phyloP scores from a whole-genome alignment of 2,888 invertebrate genomes.

The Lumbricus terrestris region DNA sequence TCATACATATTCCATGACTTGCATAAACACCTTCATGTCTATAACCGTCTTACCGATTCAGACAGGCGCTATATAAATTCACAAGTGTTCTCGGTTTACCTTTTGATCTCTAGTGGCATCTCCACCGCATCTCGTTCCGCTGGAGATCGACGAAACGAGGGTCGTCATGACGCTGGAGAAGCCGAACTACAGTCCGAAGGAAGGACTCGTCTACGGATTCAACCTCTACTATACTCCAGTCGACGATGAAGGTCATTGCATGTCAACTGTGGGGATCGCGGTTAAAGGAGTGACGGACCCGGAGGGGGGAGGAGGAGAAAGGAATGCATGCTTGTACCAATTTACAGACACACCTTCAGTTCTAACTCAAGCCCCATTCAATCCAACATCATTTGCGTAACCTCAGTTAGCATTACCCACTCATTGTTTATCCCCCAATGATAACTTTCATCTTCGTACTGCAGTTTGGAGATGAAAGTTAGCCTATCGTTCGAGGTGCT shows the following conservation, averaged over 20 bases:
- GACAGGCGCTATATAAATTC: background rate
- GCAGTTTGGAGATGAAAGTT: too few species aligned
- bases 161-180: background rate
- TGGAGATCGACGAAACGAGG: background rate
- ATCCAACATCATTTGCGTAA: too few species aligned
- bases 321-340: background rate
- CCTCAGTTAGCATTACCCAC: too few species aligned
- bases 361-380: background rate
- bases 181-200: background rate
- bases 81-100: background rate
- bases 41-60: background rate
- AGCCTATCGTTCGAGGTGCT: too few species aligned
- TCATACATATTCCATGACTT: too few species aligned
- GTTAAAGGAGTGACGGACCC: background rate
- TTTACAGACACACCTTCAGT: background rate
- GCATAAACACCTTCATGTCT: too few species aligned
- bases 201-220: constrained; percentile 4
- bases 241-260: background rate
- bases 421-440: too few species aligned
- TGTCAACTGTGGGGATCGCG: background rate
- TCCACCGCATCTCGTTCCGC: background rate
- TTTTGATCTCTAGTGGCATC: background rate
- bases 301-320: background rate
- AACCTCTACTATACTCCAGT: background rate
- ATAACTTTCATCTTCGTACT: too few species aligned